Conservation (phyloP, 2,888 invertebrate genomes). For the Eurois occulta region DNA sequence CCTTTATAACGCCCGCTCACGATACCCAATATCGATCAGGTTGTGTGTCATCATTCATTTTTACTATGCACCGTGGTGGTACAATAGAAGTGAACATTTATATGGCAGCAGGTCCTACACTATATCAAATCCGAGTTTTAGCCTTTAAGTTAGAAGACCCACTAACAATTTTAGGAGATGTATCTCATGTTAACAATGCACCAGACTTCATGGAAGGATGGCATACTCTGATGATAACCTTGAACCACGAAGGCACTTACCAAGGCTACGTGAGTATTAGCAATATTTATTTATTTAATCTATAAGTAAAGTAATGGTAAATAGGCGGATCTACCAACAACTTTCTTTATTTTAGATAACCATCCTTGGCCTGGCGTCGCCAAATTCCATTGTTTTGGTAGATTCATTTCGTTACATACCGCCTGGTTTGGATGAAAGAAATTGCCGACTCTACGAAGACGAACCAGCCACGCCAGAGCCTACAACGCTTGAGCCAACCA, state of each 20-base stretch:
- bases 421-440: constrained; percentile 62
- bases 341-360: constrained; percentile 74
- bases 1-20: constrained; percentile 67
- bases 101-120: no score
- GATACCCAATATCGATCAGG: no score
- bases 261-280: constrained; percentile 44
- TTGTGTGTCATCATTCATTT: constrained; percentile 29
- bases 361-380: constrained; percentile 70
- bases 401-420: constrained; percentile 80
- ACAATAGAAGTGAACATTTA: constrained; percentile 24
- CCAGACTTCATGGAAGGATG: constrained; percentile 19
- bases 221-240: constrained; percentile 28
- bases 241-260: constrained; percentile 8
- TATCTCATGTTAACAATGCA: no score
- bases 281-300: not conserved
- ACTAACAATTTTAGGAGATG: no score
- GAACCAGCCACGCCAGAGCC: not conserved
- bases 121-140: not conserved
- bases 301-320: not conserved
- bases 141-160: not conserved
- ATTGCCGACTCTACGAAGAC: constrained; percentile 72
- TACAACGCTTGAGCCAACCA: not conserved
- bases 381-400: constrained; percentile 69
- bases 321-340: not conserved
- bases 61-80: not conserved